Evolutionary conservation across 2,888 invertebrate genomes (phyloP).

Genomic region (Coelinius sp.): DNA sequence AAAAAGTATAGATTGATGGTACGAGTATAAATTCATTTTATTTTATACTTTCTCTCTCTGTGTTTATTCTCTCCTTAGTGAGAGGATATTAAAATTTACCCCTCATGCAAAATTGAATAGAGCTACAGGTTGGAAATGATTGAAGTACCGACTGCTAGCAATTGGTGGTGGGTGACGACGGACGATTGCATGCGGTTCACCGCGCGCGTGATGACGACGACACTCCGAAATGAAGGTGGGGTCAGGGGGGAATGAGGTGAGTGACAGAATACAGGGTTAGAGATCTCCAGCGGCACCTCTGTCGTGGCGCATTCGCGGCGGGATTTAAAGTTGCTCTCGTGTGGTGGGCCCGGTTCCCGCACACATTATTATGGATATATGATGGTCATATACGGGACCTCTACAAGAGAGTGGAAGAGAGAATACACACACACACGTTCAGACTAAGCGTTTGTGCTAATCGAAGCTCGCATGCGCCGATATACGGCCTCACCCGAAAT

Average conservation of each 20-base stretch:
- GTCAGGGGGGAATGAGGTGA: neutral
- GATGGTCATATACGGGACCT: neutral
- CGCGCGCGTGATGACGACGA: constrained; percentile 31
- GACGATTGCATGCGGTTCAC: constrained; percentile 35
- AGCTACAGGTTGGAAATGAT: constrained; percentile 38
- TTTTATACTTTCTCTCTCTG: too few species aligned
- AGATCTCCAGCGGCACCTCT: constrained; percentile 10
- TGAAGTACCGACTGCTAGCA: constrained; percentile 22
- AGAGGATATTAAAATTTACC: neutral
- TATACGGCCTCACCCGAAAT: constrained; percentile 43
- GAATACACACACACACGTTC: neutral
- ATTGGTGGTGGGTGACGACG: constrained; percentile 26
- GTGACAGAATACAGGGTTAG: constrained; percentile 6
- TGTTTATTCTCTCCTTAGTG: too few species aligned
- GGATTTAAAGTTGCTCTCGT: constrained; percentile 26
- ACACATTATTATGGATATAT: constrained; percentile 15
- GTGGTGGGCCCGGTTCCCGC: constrained; percentile 5
- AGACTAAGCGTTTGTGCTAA: constrained; percentile 42
- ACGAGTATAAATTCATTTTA: too few species aligned
- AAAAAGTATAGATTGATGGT: neutral
- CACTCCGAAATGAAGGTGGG: neutral
- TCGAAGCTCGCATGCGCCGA: constrained; percentile 47
- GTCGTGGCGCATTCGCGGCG: constrained; percentile 2
- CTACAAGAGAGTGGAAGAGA: neutral
- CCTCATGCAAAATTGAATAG: neutral